Evolutionary conservation across 2,888 invertebrate genomes (phyloP), one percentile per base, ranked within the genome.

Genomic region (Lacanobia oleracea): DNA sequence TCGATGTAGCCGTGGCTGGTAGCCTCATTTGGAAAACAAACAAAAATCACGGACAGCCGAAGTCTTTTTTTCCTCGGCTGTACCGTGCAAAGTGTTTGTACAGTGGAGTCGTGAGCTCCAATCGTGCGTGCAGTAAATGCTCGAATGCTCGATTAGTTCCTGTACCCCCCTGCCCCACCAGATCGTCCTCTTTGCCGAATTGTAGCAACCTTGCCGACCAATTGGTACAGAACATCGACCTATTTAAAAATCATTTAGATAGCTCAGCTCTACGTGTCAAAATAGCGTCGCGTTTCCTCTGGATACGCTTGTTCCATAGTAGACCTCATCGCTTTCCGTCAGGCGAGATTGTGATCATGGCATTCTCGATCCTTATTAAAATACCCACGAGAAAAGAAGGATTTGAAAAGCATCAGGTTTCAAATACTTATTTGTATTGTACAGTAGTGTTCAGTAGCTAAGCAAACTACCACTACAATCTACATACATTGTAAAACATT

Each of bases 71-170:
- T 85, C 84, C 74, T 73, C 67, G 85, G 77, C 73, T 79, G 84
- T 84, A 86, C 84, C 83, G 84, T 84, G 88, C 85, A 85, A 89
- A 90, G 88, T 91, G 90, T 90, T 90, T 88, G 89, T 88, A 88
- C 83, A 91, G 90, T 93, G 89, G 89, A 93, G 92, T 89, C 85
- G 89, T 89, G 88, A 93, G 84, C 89, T 88, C 86, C 91, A 93
- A 91, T 94, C 94, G 94, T 94, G 94, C 94, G 94, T 94, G 92
- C 90, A 92, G 88, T 89, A 90, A 92, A 91, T 91, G 71, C 59
- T 75, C 78, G 63, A 75, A 70, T 75, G 90, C 90, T 91, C 91
- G 91, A 93, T 92, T 92, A 89, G 92, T 92, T 91, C 87, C 89
- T 88, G 78, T 86, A 72, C 83, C 80, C 82, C 88, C 84, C 87